phyloP scores from a whole-genome alignment of 2,888 invertebrate species.

The Diarsia brunnea region DNA sequence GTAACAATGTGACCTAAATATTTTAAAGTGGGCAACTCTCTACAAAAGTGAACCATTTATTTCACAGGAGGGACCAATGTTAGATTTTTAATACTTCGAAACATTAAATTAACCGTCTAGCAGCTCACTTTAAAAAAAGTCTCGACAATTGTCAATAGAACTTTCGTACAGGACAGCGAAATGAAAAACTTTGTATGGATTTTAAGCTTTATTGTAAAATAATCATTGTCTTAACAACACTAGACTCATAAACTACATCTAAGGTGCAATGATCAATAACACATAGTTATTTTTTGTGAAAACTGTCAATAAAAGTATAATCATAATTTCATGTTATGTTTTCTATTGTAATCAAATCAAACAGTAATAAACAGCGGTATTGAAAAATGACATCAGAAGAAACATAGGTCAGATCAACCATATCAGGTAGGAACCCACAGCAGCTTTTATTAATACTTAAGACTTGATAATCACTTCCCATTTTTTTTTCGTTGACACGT shows the following conservation, averaged over 20 bases:
- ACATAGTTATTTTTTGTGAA: slow-evolving; percentile 46
- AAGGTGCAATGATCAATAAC: slow-evolving; percentile 72
- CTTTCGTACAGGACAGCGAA: neutral
- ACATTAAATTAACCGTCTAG: no score
- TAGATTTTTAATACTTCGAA: no score
- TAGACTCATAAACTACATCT: slow-evolving; percentile 68
- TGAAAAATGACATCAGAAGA: slow-evolving; percentile 15
- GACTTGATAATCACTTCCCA: slow-evolving; percentile 25
- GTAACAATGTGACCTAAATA: no score
- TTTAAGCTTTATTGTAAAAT: slow-evolving; percentile 81
- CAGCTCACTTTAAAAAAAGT: no score
- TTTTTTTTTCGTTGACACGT: slow-evolving; percentile 38
- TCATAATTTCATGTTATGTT: slow-evolving; percentile 25
- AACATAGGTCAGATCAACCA: slow-evolving; percentile 10
- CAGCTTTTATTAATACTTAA: slow-evolving; percentile 7
- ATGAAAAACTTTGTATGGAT: slow-evolving; percentile 25
- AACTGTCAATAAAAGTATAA: slow-evolving; percentile 37
- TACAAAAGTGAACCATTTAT: no score
- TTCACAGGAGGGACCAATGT: no score
- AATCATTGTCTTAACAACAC: slow-evolving; percentile 71
- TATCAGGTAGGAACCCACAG: slow-evolving; percentile 2
- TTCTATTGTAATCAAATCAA: slow-evolving; percentile 29
- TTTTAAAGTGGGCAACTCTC: no score
- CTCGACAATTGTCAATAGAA: neutral
- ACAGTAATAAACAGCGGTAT: slow-evolving; percentile 28